Evolutionary conservation across 2,888 invertebrate genomes (phyloP).

Genomic region (Troides helena): DNA sequence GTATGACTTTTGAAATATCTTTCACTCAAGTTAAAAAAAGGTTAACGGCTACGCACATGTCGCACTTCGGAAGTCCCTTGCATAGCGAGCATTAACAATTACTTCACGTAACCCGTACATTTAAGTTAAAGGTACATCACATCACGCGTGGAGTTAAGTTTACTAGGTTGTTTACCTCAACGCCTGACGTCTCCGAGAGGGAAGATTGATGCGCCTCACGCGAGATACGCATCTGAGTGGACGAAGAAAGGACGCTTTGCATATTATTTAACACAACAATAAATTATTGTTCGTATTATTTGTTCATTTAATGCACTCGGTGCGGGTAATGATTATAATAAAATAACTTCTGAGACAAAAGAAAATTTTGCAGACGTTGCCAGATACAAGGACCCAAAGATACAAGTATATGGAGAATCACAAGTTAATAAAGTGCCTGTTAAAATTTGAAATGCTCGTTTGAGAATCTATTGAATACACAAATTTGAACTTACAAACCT

Average conservation of each 20-base stretch:
- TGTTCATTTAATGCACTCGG: background rate
- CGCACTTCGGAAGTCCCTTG: constrained; percentile 32
- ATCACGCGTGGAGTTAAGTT: constrained; percentile 23
- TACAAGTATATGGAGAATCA: too few species aligned
- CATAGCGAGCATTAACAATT: constrained; percentile 33
- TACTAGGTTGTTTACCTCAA: constrained; percentile 30
- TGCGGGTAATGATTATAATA: background rate
- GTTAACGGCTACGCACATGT: constrained; percentile 16
- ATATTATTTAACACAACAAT: background rate
- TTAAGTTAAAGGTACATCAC: constrained; percentile 29
- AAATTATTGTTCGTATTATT: background rate
- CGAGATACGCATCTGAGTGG: constrained; percentile 23
- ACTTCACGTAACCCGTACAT: constrained; percentile 33
- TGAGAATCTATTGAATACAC: too few species aligned
- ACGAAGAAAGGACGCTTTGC: background rate
- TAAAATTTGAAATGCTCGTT: too few species aligned
- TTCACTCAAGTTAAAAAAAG: background rate
- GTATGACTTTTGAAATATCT: too few species aligned
- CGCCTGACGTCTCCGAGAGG: constrained; percentile 14
- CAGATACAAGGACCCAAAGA: too few species aligned
- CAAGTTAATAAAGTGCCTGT: too few species aligned
- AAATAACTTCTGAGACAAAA: background rate
- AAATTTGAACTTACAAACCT: too few species aligned
- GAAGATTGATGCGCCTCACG: constrained; percentile 16
- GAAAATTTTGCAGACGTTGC: too few species aligned